A percentile compares a stretch with the other conserved stretches of the same genome.
These are phyloP conservation scores for Bombylius discolor DNA, from an alignment of 2,888 invertebrate genomes.

Conservation along the genomic window DNA sequence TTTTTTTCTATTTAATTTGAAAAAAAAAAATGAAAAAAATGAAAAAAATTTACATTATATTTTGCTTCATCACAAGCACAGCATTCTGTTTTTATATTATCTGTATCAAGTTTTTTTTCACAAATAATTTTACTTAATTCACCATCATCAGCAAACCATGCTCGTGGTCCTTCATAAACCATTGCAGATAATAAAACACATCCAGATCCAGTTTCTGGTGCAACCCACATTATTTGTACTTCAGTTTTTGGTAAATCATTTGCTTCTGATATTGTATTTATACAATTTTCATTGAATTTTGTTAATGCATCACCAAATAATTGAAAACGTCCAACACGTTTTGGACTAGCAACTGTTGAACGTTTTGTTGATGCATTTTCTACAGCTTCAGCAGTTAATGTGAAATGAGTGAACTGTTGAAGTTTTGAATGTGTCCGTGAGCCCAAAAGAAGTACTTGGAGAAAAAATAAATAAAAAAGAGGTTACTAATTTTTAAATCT, in stretches of 20 bases:
- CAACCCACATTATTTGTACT: conserved; percentile 83
- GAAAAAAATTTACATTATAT: conserved; percentile 53
- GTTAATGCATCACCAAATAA: conserved; percentile 45
- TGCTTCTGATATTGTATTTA: conserved; percentile 70
- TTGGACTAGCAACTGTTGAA: conserved; percentile 37
- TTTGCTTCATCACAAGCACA: conserved; percentile 95
- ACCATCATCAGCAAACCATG: conserved; percentile 86
- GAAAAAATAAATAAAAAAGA: too few species aligned
- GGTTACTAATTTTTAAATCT: too few species aligned
- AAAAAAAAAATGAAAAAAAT: background rate
- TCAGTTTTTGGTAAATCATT: conserved; percentile 69
- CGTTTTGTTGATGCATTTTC: conserved; percentile 22
- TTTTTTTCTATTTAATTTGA: background rate
- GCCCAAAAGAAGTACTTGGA: conserved; percentile 51
- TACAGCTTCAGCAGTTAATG: conserved; percentile 51
- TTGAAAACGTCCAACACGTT: conserved; percentile 56
- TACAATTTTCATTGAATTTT: conserved; percentile 67
- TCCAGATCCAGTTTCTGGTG: conserved; percentile 71
- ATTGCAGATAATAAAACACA: conserved; percentile 83
- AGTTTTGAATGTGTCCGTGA: conserved; percentile 50
- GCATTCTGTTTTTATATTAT: conserved; percentile 50
- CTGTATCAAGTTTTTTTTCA: conserved; percentile 50
- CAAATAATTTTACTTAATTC: conserved; percentile 67
- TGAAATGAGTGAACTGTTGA: conserved; percentile 68
- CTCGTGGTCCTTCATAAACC: conserved; percentile 63